Evolutionary conservation across 2,113 vertebrate species (phyloP).

Genomic region (Rhabdomys dilectus): DNA sequence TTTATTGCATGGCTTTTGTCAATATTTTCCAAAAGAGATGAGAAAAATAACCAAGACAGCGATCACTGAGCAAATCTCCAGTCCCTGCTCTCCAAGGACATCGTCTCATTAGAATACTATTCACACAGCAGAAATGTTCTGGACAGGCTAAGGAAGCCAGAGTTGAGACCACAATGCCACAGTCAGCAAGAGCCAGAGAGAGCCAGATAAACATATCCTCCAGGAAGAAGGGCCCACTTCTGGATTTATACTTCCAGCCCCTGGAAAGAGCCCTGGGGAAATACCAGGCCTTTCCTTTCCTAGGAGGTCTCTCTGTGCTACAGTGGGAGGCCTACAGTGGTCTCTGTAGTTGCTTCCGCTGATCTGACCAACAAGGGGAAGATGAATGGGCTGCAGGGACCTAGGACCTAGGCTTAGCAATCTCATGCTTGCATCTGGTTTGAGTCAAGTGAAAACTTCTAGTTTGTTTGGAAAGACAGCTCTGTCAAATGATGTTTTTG

Average conservation of each 20-base stretch:
- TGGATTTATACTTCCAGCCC: neutral
- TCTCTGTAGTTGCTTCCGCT: neutral
- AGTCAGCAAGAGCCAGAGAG: neutral
- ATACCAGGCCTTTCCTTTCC: too few species aligned
- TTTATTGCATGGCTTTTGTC: neutral
- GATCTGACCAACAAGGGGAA: neutral
- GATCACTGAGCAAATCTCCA: neutral
- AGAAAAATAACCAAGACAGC: neutral
- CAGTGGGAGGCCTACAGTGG: rapidly evolving
- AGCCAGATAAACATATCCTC: rapidly evolving
- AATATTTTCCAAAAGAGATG: neutral
- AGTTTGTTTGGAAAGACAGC: too few species aligned
- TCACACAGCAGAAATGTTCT: neutral
- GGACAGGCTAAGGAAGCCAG: neutral
- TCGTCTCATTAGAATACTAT: neutral
- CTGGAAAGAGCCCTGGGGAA: too few species aligned
- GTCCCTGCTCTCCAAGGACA: neutral
- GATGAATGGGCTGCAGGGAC: too few species aligned
- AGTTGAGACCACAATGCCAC: neutral
- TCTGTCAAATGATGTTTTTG: too few species aligned
- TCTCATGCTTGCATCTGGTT: too few species aligned
- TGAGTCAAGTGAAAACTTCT: too few species aligned
- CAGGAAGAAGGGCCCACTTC: neutral
- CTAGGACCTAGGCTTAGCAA: neutral
- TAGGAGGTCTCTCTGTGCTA: neutral